These are phyloP conservation scores for Pocillopora damicornis DNA, from an alignment of 64 coral and sea anemone genomes.

Conservation along the genomic window DNA sequence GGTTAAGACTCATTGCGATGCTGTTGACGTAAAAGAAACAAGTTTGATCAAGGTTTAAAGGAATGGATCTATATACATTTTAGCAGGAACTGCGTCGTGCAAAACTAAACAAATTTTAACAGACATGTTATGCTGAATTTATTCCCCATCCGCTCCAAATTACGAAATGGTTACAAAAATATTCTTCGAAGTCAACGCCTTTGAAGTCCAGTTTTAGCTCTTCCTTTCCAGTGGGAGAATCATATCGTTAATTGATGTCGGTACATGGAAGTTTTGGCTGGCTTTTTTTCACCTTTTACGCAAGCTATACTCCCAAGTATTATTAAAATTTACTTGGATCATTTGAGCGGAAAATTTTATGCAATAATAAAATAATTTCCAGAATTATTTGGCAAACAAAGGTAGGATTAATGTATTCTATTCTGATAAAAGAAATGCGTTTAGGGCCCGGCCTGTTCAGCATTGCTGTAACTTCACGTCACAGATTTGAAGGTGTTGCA, in stretches of 20 bases:
- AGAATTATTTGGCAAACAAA: neutral
- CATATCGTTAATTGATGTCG: neutral
- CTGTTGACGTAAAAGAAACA: slow-evolving; percentile 19
- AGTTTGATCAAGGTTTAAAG: neutral
- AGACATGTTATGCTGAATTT: neutral
- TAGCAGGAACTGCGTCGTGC: neutral
- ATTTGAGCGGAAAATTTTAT: neutral
- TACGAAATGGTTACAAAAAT: neutral
- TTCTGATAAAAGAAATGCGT: neutral
- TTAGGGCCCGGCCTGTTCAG: neutral
- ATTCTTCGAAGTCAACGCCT: neutral
- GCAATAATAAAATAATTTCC: neutral
- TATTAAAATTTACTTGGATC: neutral
- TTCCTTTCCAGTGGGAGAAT: neutral
- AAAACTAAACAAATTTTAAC: slow-evolving; percentile 2
- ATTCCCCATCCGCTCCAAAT: neutral
- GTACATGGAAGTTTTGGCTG: neutral
- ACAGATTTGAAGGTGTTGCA: neutral
- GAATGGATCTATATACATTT: neutral
- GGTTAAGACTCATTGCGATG: neutral
- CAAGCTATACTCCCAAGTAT: neutral
- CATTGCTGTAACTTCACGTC: neutral
- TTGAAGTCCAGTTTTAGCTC: neutral
- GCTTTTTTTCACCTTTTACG: too few species aligned
- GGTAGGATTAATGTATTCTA: neutral